Evolutionary conservation across 2,113 vertebrate genomes (phyloP), one percentile per base, ranked within the genome.

Genomic region (Cyanocitta stelleri): DNA sequence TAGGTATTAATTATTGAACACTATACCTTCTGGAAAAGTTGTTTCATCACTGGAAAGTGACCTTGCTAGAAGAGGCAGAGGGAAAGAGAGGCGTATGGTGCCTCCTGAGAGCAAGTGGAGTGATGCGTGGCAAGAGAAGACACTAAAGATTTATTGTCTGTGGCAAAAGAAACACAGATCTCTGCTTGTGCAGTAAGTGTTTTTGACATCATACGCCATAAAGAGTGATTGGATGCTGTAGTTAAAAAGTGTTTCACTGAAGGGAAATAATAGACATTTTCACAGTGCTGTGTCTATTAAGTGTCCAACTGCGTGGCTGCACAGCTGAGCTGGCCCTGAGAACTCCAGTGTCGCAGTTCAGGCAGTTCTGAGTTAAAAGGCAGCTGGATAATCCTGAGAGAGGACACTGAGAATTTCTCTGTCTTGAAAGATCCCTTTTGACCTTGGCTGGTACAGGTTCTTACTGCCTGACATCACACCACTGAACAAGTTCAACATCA

Each of bases 141-240:
- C 97, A 98, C 98, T 98, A 96, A 98, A 98, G 98, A 98, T 98
- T 98, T 98, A 98, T 98, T 98, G 97, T 98, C 97, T 98, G 97
- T 98, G 98, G 98, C 98, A 98, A 98, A 98, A 97, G 97, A 98
- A 98, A 98, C 97, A 98, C 94, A 97, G 97, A 97, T 98, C 97
- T 98, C 96, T 93, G 93, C 96, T 97, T 96, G 75, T 94, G 82
- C 92, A 88, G 82, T 98, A 98, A 98, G 96, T 97, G 97, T 94
- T 98, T 98, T 96, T 98, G 98, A 98, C 98, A 98, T 97, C 93
- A 54, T 81, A 96, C 46, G 58, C 91, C 13, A 58, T 95, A 95
- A 94, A 97, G 96, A 87, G 73, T 96, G 97, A 97, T 54, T 92
- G 92, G 96, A 89, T 95, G 55, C 91, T 92, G 63, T 89, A 90